Percentiles rank a stretch among this genome's conserved stretches.
Conservation (phyloP, 2,797 vertebrate species). For the Anomalospiza imberbis region DNA sequence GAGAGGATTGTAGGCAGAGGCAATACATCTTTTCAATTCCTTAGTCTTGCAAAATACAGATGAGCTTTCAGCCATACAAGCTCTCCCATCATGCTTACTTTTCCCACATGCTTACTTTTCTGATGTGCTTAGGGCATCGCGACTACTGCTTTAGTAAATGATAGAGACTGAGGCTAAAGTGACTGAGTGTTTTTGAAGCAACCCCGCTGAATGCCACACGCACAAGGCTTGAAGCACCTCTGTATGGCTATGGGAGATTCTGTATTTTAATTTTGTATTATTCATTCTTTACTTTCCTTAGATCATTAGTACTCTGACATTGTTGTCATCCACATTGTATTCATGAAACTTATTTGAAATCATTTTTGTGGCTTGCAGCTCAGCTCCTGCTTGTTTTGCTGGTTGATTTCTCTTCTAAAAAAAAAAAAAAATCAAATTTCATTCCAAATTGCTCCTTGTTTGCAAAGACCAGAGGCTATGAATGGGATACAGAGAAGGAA, state of each 20-base stretch:
- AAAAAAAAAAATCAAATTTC: neutral
- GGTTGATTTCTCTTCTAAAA: neutral
- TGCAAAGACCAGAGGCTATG: conserved; percentile 33
- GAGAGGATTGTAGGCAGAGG: neutral
- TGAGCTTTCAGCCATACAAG: neutral
- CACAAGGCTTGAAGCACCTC: neutral
- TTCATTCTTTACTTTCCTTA: neutral
- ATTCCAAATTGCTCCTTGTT: conserved; percentile 34
- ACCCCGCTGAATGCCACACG: neutral
- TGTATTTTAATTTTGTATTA: neutral
- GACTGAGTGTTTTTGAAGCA: neutral
- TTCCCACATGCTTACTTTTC: neutral
- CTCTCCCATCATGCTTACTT: neutral
- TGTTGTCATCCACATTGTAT: neutral
- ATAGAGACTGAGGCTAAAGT: neutral
- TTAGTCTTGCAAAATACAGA: neutral
- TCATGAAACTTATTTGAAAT: neutral
- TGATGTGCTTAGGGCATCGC: neutral
- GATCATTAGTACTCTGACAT: neutral
- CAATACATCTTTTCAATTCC: neutral
- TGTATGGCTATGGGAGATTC: neutral
- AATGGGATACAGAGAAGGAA: conserved; percentile 22
- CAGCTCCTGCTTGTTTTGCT: neutral
- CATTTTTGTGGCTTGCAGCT: neutral
- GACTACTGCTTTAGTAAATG: neutral